Conservation (phyloP, 2,797 vertebrate species). For the Scyliorhinus canicula region DNA sequence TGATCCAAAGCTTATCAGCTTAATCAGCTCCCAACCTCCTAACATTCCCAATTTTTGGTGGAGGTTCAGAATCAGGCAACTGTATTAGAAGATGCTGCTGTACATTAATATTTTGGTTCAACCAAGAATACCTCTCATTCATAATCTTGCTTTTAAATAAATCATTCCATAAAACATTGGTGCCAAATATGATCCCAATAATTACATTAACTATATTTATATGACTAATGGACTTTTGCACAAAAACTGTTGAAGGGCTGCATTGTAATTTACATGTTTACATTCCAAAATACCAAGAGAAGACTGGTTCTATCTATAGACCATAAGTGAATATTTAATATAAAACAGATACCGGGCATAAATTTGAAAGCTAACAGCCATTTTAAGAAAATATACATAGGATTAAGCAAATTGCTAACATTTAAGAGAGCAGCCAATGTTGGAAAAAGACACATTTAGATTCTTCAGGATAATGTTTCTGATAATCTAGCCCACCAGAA, state of each 20-base stretch:
- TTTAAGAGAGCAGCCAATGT: not conserved
- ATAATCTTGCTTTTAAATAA: not conserved
- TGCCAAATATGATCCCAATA: not conserved
- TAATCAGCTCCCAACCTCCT: not conserved
- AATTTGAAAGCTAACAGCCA: not conserved
- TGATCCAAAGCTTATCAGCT: not conserved
- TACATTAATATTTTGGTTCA: constrained; percentile 14
- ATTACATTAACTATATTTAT: not conserved
- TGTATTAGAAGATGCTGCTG: not conserved
- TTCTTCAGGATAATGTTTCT: not conserved
- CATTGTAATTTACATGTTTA: constrained; percentile 1
- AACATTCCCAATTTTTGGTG: not conserved
- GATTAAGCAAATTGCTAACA: not conserved
- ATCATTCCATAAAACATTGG: too few species aligned
- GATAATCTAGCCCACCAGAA: not conserved
- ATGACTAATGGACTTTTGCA: not conserved
- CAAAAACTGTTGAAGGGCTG: not conserved
- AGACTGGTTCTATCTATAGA: not conserved
- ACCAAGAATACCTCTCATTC: not conserved
- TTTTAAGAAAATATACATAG: not conserved
- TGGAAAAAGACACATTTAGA: not conserved
- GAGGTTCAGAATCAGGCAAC: not conserved
- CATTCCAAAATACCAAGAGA: not conserved
- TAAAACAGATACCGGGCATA: not conserved
- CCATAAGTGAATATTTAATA: not conserved